Evolutionary conservation across 2,113 vertebrate genomes (phyloP), one percentile per base, ranked within the genome.

Genomic region (Calonectris borealis): DNA sequence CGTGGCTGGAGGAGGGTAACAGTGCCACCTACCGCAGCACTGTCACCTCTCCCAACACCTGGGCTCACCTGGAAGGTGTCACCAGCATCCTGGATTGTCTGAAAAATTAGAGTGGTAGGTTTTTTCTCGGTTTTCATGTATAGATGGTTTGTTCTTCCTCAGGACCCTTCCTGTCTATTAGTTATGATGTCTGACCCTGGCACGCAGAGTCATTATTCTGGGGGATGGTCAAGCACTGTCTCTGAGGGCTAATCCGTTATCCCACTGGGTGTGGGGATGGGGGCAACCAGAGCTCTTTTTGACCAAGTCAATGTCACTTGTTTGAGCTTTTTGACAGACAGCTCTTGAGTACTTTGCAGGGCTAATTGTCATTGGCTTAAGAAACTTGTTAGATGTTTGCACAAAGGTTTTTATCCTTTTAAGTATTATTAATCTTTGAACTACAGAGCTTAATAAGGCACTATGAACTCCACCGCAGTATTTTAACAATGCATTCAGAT

Each of bases 401-500:
- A 89, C 55, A 89, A 72, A 88, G 44, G 36, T 76, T 96, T 96
- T 93, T 87, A 86, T 85, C 65, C 73, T 92, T 94, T 86, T 75
- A 83, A 83, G 55, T 80, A 77, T 90, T 94, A 96, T 90, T 94
- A 96, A 93, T 94, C 87, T 94, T 93, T 93, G 90, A 94, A 91
- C 88, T 84, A 40, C 34, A 76, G 94, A 92, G 48, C 73, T 90
- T 95, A 94, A 89, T 89, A 93, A 82, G 48, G 73, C 70, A 32
- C 65, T 84, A 49, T 75, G 77, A 95, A 93, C 79, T 92, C 72
- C 49, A 31, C 48, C 2, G 6, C 3, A 1, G 51, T 76, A 89
- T 88, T 94, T 90, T 95, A 91, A 91, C 83, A 92, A 58, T 87
- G 57, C 81, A 91, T 64, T 2, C 15, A 90, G 72, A 91, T 86